Conservation (phyloP, 2,888 invertebrate species). For the Eurytoma adleriae region DNA sequence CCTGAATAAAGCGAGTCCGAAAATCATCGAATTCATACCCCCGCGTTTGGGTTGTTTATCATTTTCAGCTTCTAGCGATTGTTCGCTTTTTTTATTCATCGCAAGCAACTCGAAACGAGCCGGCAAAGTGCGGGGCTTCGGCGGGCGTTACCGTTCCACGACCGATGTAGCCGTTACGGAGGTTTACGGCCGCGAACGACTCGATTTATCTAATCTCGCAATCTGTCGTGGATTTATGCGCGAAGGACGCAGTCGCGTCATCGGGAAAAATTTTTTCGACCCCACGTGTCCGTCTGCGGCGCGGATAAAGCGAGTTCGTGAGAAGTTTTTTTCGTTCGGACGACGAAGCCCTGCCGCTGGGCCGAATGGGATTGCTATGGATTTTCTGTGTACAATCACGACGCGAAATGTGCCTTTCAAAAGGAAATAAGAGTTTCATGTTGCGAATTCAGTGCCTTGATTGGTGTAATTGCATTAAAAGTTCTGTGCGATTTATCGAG, state of each 20-base stretch:
- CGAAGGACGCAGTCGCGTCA: constrained; percentile 29
- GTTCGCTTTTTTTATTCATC: constrained; percentile 22
- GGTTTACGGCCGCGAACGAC: constrained; percentile 39
- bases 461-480: too few relatives aligned
- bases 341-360: too few relatives aligned
- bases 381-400: too few relatives aligned
- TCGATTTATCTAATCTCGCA: constrained; percentile 56
- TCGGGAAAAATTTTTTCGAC: constrained; percentile 2
- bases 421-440: too few relatives aligned
- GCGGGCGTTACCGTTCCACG: constrained; percentile 39
- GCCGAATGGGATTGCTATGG: too few relatives aligned
- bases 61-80: constrained; percentile 25
- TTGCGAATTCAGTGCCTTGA: too few relatives aligned
- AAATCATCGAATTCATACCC: not conserved
- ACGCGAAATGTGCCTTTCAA: too few relatives aligned
- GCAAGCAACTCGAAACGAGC: constrained; percentile 22
- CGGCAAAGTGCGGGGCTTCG: constrained; percentile 16
- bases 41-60: constrained; percentile 28
- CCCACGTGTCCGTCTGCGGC: not conserved
- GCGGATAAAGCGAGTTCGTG: constrained; percentile 8
- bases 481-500: not conserved
- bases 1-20: not conserved
- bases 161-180: constrained; percentile 41
- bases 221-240: constrained; percentile 51
- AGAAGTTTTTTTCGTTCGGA: not conserved